These are phyloP conservation scores for Chromis chromis DNA, from an alignment of 2,797 vertebrate genomes.

Conservation along the genomic window DNA sequence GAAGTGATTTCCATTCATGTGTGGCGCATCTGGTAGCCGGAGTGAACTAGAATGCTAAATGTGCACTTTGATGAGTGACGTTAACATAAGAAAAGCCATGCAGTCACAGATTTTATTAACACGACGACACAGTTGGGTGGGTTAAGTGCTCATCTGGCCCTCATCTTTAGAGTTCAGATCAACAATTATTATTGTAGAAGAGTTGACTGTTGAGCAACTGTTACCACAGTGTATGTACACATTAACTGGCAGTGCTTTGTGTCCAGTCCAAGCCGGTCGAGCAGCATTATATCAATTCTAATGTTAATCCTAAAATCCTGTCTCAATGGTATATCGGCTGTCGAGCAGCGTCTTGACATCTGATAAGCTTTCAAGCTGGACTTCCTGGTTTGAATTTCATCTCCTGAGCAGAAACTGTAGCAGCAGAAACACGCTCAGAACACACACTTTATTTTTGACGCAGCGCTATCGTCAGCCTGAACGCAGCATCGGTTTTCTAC, in stretches of 20 bases:
- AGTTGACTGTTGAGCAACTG: no score
- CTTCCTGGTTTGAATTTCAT: neutral
- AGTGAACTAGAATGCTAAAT: constrained; percentile 17
- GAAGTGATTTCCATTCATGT: constrained; percentile 39
- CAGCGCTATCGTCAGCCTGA: neutral
- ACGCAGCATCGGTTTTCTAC: neutral
- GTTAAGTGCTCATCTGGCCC: neutral
- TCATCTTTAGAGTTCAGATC: neutral
- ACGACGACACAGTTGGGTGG: neutral
- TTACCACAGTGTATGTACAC: neutral
- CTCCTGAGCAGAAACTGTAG: neutral
- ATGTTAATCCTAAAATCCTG: neutral
- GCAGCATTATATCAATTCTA: neutral
- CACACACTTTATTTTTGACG: neutral
- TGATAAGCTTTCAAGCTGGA: neutral
- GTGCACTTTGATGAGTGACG: constrained; percentile 18
- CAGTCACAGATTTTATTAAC: neutral
- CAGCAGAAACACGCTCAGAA: neutral
- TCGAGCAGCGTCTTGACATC: neutral
- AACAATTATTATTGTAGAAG: neutral
- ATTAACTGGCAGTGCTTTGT: neutral
- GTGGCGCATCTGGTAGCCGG: constrained; percentile 17
- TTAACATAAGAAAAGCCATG: constrained; percentile 6
- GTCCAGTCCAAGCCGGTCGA: neutral
- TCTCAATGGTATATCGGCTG: neutral